Evolutionary conservation across 2,888 invertebrate species (phyloP), one percentile per base, ranked within the genome.

Genomic region (Podabrus alpinus): DNA sequence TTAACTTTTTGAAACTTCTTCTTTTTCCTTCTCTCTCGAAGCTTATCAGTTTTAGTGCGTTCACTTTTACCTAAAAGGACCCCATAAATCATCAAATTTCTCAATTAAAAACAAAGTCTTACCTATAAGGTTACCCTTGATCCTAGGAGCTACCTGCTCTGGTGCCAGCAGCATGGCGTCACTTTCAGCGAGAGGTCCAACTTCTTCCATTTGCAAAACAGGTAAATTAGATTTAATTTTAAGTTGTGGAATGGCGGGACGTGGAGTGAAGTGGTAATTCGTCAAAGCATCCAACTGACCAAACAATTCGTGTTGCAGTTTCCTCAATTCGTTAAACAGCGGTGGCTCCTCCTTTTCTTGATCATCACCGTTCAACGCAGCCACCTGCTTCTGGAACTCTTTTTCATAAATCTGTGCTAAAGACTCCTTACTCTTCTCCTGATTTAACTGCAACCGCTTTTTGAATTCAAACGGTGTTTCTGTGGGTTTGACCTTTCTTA

Each of bases 231-330:
- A 94, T 5, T 99, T 90, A 75, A 99, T 94, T 88, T 94, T 95
- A 1, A 97, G 89, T 83, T 99, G 98, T 0, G 97, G 94, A 75
- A 92, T 91, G 1, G 93, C 92, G 73, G 92, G 91, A 89, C 94
- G 95, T 0, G 99, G 98, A 64, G 97, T 97, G 84, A 95, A 99
- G 86, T 98, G 96, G 87, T 94, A 98, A 86, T 99, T 97, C 0
- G 95, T 94, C 13, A 99, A 89, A 0, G 98, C 95, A 88, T 99
- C 97, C 60, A 99, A 88, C 86, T 98, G 95, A 0, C 90, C 86
- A 84, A 98, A 97, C 5, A 99, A 85, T 0, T 90, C 88, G 11
- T 89, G 88, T 94, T 98, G 94, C 80, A 91, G 88, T 73, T 91
- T 89, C 79, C 92, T 91, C 29, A 99, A 94, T 86, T 94, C 93